Evolutionary conservation across 2,888 invertebrate genomes (phyloP).

Genomic region (Platycnemis pennipes): DNA sequence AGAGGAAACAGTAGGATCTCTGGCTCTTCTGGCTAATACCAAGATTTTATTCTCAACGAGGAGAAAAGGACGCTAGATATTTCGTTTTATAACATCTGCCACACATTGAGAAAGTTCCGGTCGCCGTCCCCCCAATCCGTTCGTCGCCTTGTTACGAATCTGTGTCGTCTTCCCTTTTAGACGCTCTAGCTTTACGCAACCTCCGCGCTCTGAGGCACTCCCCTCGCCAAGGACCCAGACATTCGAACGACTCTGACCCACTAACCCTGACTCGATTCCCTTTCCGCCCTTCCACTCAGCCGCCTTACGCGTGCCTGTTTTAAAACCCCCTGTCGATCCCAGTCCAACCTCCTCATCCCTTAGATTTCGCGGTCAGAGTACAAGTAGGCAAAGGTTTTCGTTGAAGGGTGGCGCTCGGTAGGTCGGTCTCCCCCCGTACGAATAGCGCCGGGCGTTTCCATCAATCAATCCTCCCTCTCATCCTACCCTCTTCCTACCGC

Average conservation of each 20-base stretch:
- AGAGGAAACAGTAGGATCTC: no score
- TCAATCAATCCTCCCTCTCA: background rate
- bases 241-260: constrained; percentile 28
- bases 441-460: background rate
- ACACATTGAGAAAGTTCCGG: no score
- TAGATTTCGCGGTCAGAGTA: background rate
- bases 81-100: no score
- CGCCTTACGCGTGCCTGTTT: no score
- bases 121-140: background rate
- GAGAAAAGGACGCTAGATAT: no score
- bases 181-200: background rate
- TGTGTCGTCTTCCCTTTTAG: constrained; percentile 1
- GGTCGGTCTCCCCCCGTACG: background rate
- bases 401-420: background rate
- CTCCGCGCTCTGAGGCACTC: background rate
- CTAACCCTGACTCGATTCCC: constrained; percentile 27
- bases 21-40: no score
- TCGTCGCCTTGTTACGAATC: background rate
- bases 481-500: background rate
- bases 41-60: no score
- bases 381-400: constrained; percentile 3
- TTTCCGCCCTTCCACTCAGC: background rate
- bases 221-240: background rate
- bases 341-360: background rate
- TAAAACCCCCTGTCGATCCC: background rate